Conservation (phyloP, 2,797 vertebrate genomes). For the Rhabdophis nuchalis region DNA sequence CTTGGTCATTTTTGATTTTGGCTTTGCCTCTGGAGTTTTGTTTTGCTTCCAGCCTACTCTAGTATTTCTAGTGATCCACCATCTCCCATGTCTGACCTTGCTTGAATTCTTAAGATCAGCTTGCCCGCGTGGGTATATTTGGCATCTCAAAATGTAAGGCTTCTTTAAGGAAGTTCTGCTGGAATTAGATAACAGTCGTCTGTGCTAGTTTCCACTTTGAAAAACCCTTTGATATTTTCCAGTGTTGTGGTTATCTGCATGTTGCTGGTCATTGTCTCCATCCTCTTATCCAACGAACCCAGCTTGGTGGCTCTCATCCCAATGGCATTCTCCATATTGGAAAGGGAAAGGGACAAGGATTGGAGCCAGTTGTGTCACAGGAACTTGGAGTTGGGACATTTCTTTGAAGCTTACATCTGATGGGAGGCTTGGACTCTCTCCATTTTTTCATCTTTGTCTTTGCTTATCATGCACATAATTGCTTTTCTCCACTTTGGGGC, state of each 20-base stretch:
- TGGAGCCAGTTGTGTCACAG: constrained; percentile 11
- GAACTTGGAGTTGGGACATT: constrained; percentile 10
- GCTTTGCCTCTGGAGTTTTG: neutral
- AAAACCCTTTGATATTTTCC: constrained; percentile 19
- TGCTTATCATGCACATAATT: neutral
- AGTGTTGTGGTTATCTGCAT: neutral
- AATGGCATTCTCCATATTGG: constrained; percentile 13
- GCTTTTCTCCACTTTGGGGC: neutral
- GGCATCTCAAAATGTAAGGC: neutral
- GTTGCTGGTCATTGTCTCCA: constrained; percentile 8
- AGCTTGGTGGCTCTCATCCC: constrained; percentile 17
- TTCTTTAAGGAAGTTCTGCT: neutral
- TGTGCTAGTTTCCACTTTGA: constrained; percentile 8
- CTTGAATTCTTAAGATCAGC: neutral
- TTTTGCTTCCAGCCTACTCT: neutral
- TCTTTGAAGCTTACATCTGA: constrained; percentile 19
- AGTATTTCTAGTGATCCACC: neutral
- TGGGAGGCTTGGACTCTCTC: neutral
- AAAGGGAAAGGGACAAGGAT: constrained; percentile 15
- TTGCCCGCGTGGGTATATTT: neutral
- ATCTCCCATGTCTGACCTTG: neutral
- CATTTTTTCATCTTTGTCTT: constrained; percentile 11
- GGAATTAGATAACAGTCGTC: neutral
- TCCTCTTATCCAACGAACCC: constrained; percentile 8
- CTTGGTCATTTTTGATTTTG: neutral